Evolutionary conservation across 2,888 invertebrate species (phyloP), one percentile per base, ranked within the genome.

Genomic region (Parapristionchus giblindavisi): DNA sequence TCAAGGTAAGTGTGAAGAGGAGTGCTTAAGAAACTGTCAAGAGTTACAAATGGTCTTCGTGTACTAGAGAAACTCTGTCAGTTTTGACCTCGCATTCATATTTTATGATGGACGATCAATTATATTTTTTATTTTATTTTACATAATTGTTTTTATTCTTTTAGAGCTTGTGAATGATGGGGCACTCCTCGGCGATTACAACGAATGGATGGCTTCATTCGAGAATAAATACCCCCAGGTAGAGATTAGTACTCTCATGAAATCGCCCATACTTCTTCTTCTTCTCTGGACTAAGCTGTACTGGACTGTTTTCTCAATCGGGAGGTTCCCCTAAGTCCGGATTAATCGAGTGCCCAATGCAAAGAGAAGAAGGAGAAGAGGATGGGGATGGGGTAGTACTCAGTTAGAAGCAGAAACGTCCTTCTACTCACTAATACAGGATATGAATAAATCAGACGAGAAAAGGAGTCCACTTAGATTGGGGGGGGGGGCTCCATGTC

Each of bases 201-300:
- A 78, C 6, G 83, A 82, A 51, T 77, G 81, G 75, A 78, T 80
- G 36, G 61, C 75, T 8, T 81, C 83, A 4, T 70, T 85, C 51
- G 78, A 80, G 71, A 81, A 81, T 32, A 78, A 81, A 60, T 77
- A 81, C 66, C 76, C 77, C 71, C 80, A 83, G 82, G 83, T 83
- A 52, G 61, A 78, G 32, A 43, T 43, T 38, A 52, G 21, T 52
- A 17, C 36, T 51, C 56, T 56, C 14, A 14, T 21, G 0, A 56
- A 27, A 14, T 29, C 29, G 14, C 56, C 3, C 27, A 21, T 27
- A 29, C 14, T 36, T 58, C 58, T 21, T 21, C 34, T 17, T 1
- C 36, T 36, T 34, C 60, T 34, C 21, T 60, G 32, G 11, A 38
- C 38, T 61, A 38, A 40, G 63, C 32, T 65, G 43, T 43, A 63